phyloP scores from a whole-genome alignment of 2,113 vertebrate species.

The Channa argus region DNA sequence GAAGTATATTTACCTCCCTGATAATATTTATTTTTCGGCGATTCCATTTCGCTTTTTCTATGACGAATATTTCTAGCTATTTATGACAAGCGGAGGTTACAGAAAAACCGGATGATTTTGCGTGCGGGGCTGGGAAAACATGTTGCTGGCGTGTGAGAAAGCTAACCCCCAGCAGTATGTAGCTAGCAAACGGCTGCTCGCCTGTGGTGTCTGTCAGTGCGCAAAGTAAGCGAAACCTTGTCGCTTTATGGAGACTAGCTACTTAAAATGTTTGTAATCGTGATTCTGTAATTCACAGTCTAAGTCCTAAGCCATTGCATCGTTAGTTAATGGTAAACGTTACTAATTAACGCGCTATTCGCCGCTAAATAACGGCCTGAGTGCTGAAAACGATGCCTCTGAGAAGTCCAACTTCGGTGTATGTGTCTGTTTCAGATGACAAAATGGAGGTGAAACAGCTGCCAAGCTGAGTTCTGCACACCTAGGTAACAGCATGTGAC shows the following conservation, averaged over 20 bases:
- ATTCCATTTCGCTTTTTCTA: not conserved
- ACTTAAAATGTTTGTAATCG: accelerated
- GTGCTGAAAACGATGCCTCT: not conserved
- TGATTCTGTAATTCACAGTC: accelerated
- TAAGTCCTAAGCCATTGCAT: accelerated
- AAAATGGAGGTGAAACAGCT: slow-evolving; percentile 7
- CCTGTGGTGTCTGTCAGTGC: slow-evolving; percentile 25
- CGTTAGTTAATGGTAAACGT: not conserved
- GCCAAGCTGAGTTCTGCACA: not conserved
- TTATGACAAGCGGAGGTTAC: not conserved
- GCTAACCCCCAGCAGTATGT: slow-evolving; percentile 46
- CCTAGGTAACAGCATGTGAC: slow-evolving; percentile 64
- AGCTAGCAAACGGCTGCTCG: slow-evolving; percentile 50
- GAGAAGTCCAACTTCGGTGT: not conserved
- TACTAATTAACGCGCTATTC: not conserved
- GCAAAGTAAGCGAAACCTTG: slow-evolving; percentile 50
- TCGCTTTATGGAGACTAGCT: not conserved
- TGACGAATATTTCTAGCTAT: not conserved
- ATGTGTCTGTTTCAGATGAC: slow-evolving; percentile 63
- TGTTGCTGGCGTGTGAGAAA: slow-evolving; percentile 32
- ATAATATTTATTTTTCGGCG: not conserved
- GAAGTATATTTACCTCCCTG: not conserved
- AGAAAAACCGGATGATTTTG: not conserved
- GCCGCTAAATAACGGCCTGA: slow-evolving; percentile 11
- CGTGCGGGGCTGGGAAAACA: slow-evolving; percentile 31